Conservation (phyloP, 2,888 invertebrate genomes). For the Trichopria drosophilae region DNA sequence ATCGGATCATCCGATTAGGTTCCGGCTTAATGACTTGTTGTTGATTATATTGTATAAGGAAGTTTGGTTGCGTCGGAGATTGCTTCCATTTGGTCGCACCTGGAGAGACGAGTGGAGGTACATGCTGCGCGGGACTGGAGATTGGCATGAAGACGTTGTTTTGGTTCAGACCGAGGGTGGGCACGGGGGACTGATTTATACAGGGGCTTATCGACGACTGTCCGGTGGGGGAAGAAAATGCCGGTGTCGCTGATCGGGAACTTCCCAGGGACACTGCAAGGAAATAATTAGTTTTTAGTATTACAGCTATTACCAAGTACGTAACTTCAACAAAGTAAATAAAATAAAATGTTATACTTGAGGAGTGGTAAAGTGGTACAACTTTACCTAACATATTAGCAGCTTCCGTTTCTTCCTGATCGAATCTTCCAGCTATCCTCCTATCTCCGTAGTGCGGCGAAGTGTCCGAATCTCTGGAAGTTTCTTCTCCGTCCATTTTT, state of each 20-base stretch:
- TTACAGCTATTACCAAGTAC: neutral
- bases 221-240: constrained; percentile 78
- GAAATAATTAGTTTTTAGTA: constrained; percentile 4
- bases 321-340: constrained; percentile 1
- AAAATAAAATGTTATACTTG: constrained; percentile 1
- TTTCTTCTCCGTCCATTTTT: constrained; percentile 80
- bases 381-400: constrained; percentile 87
- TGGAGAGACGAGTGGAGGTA: constrained; percentile 51
- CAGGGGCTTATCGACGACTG: constrained; percentile 69
- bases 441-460: constrained; percentile 77
- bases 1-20: constrained; percentile 64
- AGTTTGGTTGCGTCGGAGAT: constrained; percentile 59
- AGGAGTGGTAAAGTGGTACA: neutral
- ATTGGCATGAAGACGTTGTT: constrained; percentile 90
- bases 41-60: constrained; percentile 57
- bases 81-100: constrained; percentile 55
- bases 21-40: constrained; percentile 68
- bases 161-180: constrained; percentile 71
- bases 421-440: constrained; percentile 80
- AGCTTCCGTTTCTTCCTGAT: constrained; percentile 94
- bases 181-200: constrained; percentile 70
- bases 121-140: constrained; percentile 68
- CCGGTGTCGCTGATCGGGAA: constrained; percentile 90
- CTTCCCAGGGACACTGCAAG: constrained; percentile 86
- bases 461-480: constrained; percentile 86